A percentile compares a stretch with the other conserved stretches of the same genome.
phyloP scores from a whole-genome alignment of 2,113 vertebrate species.

The human region DNA sequence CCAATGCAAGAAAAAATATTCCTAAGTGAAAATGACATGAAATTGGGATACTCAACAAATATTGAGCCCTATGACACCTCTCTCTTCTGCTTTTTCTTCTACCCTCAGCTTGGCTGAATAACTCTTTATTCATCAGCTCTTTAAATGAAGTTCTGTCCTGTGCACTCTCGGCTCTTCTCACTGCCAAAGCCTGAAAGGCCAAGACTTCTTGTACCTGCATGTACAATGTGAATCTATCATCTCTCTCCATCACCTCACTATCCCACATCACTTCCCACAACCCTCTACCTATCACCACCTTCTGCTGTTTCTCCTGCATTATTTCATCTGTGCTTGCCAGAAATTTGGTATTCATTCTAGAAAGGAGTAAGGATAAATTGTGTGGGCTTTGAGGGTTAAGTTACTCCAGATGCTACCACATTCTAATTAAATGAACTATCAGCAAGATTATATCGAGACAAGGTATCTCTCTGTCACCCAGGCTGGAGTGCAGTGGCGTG shows the following conservation, averaged over 20 bases:
- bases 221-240: neutral
- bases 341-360: neutral
- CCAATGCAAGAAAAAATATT: conserved; percentile 39
- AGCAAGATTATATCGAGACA: neutral
- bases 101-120: neutral
- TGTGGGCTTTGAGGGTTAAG: neutral
- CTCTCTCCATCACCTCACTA: neutral
- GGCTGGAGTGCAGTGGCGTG: neutral
- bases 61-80: neutral
- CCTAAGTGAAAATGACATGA: neutral
- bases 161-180: neutral
- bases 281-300: neutral
- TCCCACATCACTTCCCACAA: neutral
- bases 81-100: neutral
- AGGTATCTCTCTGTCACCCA: neutral
- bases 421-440: neutral
- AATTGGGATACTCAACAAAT: neutral
- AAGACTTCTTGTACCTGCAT: neutral
- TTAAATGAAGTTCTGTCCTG: neutral
- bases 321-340: neutral
- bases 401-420: neutral
- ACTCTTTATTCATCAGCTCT: neutral
- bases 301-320: neutral
- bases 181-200: neutral
- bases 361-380: neutral